Percentiles rank a stretch among this genome's conserved stretches.
phyloP scores from a whole-genome alignment of 92 coral and sea anemone species.

The Bergia puertoricense region DNA sequence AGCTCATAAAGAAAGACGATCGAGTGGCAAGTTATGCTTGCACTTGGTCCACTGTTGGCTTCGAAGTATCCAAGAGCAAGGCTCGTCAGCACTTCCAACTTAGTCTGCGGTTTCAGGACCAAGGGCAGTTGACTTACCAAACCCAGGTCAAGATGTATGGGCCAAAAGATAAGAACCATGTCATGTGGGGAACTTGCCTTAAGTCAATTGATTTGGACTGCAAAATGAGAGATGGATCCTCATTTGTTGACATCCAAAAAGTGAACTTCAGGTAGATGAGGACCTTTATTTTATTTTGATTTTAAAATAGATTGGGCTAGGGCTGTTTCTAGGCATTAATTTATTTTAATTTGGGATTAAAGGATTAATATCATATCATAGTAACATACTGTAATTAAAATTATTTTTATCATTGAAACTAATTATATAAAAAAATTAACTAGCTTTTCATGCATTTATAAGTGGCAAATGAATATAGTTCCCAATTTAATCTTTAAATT shows the following conservation, averaged over 20 bases:
- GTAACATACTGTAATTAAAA: too few relatives aligned
- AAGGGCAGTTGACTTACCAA: slow-evolving; percentile 64
- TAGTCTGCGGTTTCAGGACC: slow-evolving; percentile 71
- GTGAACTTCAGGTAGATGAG: slow-evolving; percentile 11
- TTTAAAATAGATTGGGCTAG: not conserved
- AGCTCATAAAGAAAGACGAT: slow-evolving; percentile 76
- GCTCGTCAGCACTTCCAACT: slow-evolving; percentile 75
- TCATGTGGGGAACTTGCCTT: slow-evolving; percentile 92
- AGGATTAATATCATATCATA: too few relatives aligned
- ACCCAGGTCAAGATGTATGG: slow-evolving; percentile 90
- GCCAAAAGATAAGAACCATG: slow-evolving; percentile 86
- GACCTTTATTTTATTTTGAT: not conserved
- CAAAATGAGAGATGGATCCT: slow-evolving; percentile 69
- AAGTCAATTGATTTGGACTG: slow-evolving; percentile 87
- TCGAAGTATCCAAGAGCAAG: slow-evolving; percentile 79
- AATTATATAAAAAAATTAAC: too few relatives aligned
- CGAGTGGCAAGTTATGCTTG: slow-evolving; percentile 63
- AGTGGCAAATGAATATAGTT: too few relatives aligned
- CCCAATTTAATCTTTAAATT: too few relatives aligned
- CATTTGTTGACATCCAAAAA: slow-evolving; percentile 68
- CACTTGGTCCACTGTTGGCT: slow-evolving; percentile 80
- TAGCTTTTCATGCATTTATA: too few relatives aligned
- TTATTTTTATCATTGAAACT: too few relatives aligned
- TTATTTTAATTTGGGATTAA: not conserved
- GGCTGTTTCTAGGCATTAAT: not conserved